Percentiles rank a stretch among this genome's conserved stretches.
Conservation (phyloP, 2,888 invertebrate genomes). For the Agrotis ipsilon region DNA sequence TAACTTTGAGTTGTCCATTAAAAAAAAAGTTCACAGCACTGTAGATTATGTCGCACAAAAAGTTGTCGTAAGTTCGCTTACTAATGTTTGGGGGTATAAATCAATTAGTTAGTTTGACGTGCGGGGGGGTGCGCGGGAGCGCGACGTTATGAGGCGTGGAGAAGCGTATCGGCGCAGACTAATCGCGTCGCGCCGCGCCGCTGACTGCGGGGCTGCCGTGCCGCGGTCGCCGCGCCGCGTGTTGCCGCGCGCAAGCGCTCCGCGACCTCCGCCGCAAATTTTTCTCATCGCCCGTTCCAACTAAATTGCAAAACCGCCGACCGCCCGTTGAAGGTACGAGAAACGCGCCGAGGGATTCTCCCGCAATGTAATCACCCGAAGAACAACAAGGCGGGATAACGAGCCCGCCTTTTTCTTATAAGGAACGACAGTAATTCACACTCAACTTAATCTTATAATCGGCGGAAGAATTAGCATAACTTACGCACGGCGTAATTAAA, state of each 20-base stretch:
- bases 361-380: conserved; percentile 83
- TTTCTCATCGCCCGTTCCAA: conserved; percentile 85
- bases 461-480: conserved; percentile 78
- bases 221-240: conserved; percentile 66
- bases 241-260: conserved; percentile 76
- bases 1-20: conserved; percentile 50
- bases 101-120: conserved; percentile 87
- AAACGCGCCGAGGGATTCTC: conserved; percentile 80
- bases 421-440: conserved; percentile 77
- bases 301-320: conserved; percentile 88
- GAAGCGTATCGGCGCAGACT: conserved; percentile 63
- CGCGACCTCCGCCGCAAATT: conserved; percentile 80
- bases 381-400: conserved; percentile 84
- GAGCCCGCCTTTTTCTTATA: conserved; percentile 78
- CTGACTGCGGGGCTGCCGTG: conserved; percentile 71
- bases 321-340: conserved; percentile 80
- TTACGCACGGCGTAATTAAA: conserved; percentile 69
- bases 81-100: conserved; percentile 79
- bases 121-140: conserved; percentile 68
- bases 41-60: conserved; percentile 63
- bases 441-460: conserved; percentile 82
- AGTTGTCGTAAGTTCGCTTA: conserved; percentile 74
- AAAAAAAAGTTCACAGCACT: conserved; percentile 69
- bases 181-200: conserved; percentile 68
- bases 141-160: conserved; percentile 62